These are phyloP conservation scores for Nomada goodeniana DNA, from an alignment of 2,888 invertebrate species.

Conservation along the genomic window DNA sequence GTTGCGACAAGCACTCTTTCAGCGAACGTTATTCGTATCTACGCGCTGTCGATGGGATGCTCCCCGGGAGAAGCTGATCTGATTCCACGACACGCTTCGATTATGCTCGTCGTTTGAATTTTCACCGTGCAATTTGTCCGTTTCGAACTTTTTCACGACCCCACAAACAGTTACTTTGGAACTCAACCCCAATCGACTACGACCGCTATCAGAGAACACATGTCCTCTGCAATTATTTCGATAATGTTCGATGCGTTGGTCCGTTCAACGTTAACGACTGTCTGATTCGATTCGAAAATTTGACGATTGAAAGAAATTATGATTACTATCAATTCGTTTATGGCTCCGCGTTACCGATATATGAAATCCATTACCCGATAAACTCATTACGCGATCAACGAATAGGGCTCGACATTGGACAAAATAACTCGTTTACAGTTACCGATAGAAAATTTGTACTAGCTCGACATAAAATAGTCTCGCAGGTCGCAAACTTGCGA, in stretches of 20 bases:
- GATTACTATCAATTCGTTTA: no score
- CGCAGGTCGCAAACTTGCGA: no score
- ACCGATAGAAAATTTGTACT: no score
- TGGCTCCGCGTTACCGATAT: no score
- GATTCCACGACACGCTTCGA: constrained; percentile 61
- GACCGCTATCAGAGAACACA: not conserved
- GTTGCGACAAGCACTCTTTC: constrained; percentile 47
- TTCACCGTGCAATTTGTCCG: not conserved
- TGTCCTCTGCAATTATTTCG: not conserved
- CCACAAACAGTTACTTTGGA: not conserved
- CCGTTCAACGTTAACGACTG: not conserved
- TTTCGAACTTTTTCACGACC: constrained; percentile 7
- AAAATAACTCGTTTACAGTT: no score
- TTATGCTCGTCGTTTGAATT: constrained; percentile 44
- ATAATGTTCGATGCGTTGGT: not conserved
- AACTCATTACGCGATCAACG: no score
- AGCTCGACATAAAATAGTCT: no score
- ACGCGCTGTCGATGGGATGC: constrained; percentile 34
- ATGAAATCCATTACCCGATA: no score
- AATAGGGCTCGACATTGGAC: no score
- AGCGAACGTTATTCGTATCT: constrained; percentile 49
- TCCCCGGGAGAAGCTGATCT: constrained; percentile 49
- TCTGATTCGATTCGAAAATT: not conserved
- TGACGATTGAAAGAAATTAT: no score
- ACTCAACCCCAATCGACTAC: not conserved